phyloP scores from a whole-genome alignment of 1,140 invertebrate species.

The Archegozetes longisetosus region DNA sequence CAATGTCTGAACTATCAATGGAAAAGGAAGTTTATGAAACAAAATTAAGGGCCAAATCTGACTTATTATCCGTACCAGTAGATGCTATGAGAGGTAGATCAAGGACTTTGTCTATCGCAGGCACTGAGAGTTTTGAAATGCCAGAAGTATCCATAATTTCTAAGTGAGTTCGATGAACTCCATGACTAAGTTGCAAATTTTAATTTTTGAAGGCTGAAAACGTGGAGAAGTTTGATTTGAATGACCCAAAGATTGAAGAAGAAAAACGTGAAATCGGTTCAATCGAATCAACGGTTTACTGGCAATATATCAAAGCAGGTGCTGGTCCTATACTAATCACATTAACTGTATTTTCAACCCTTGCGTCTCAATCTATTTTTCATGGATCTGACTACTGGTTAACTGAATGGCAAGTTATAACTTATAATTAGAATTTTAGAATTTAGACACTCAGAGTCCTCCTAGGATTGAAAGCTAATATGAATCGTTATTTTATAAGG shows the following conservation, averaged over 20 bases:
- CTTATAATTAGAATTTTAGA: neutral
- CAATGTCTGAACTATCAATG: too few species aligned
- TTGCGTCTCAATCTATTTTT: slow-evolving; percentile 11
- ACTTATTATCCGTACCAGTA: neutral
- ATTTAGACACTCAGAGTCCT: too few species aligned
- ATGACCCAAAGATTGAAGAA: slow-evolving; percentile 11
- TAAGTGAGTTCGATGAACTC: neutral
- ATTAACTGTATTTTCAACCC: neutral
- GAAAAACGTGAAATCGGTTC: slow-evolving; percentile 11
- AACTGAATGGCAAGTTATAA: neutral
- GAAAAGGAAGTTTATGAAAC: neutral
- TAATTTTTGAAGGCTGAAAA: slow-evolving; percentile 2
- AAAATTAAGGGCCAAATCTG: neutral
- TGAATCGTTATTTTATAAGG: neutral
- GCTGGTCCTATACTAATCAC: neutral
- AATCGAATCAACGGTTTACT: slow-evolving; percentile 6
- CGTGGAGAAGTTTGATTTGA: neutral
- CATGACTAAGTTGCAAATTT: neutral
- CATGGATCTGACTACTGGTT: slow-evolving; percentile 10
- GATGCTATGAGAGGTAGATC: neutral
- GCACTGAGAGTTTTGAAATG: neutral
- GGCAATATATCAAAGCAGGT: slow-evolving; percentile 13
- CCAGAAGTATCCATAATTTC: neutral
- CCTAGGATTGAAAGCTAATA: slow-evolving; percentile 1
- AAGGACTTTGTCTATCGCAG: neutral